phyloP scores from a whole-genome alignment of 64 coral and sea anemone species.

The Montipora efflorescens region DNA sequence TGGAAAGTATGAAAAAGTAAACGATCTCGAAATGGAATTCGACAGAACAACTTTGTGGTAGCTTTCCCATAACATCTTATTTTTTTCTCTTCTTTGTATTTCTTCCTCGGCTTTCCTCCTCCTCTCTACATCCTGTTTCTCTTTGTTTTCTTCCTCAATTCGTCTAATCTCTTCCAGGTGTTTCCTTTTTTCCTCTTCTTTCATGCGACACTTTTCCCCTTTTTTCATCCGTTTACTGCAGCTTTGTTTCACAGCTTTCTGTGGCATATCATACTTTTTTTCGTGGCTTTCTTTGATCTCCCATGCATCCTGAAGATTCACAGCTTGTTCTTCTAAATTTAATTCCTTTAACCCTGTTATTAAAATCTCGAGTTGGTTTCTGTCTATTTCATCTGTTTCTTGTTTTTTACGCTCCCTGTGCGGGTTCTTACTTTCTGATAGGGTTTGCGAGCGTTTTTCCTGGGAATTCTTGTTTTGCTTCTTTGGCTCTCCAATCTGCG shows the following conservation, averaged over 20 bases:
- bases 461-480: not conserved
- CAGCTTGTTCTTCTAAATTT: slow-evolving; percentile 16
- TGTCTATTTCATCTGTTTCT: not conserved
- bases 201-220: not conserved
- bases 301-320: not conserved
- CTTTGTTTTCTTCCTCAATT: slow-evolving; percentile 11
- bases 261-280: not conserved
- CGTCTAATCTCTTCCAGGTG: slow-evolving; percentile 1
- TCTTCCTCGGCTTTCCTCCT: slow-evolving; percentile 7
- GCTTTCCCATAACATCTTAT: slow-evolving; percentile 34
- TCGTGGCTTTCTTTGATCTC: not conserved
- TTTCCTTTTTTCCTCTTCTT: slow-evolving; percentile 1
- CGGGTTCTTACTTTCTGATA: not conserved
- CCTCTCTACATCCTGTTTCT: not conserved
- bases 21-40: slow-evolving; percentile 34
- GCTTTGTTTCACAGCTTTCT: not conserved
- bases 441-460: not conserved
- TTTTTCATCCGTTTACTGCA: not conserved
- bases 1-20: slow-evolving; percentile 47
- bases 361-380: not conserved
- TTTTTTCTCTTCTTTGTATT: not conserved
- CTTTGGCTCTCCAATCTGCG: not conserved
- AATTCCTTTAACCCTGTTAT: slow-evolving; percentile 1
- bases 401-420: not conserved
- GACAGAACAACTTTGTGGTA: slow-evolving; percentile 6